phyloP scores from a whole-genome alignment of 2,888 invertebrate genomes.

The Rapana venosa region DNA sequence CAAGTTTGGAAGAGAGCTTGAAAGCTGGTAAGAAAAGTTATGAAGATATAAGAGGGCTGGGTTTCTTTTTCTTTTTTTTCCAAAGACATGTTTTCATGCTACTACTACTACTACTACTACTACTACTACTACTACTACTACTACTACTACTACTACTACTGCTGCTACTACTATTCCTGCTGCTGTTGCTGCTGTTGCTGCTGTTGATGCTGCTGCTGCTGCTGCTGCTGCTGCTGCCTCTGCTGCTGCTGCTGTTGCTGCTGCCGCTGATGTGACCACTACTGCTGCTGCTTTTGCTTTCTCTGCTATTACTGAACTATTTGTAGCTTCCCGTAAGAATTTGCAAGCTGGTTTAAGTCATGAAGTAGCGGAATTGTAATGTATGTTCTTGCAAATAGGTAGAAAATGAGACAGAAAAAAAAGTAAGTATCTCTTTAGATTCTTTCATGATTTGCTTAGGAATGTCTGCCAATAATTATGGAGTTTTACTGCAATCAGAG shows the following conservation, averaged over 20 bases:
- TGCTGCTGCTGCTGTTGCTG: conserved; percentile 41
- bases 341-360: neutral
- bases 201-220: neutral
- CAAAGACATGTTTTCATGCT: neutral
- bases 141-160: conserved; percentile 34
- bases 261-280: conserved; percentile 37
- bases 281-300: conserved; percentile 15
- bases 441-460: neutral
- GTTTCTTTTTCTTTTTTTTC: neutral
- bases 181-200: conserved; percentile 11
- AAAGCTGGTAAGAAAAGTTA: neutral
- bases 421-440: too few species aligned
- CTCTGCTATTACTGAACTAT: neutral
- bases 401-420: too few species aligned
- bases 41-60: neutral
- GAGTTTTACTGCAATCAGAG: too few species aligned
- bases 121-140: conserved; percentile 26
- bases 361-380: too few species aligned
- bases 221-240: conserved; percentile 36
- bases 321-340: neutral
- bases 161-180: conserved; percentile 28
- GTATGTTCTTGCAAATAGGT: too few species aligned
- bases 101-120: conserved; percentile 36
- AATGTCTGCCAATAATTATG: neutral
- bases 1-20: neutral